Conservation (phyloP, 2,797 vertebrate genomes). For the Parauchenoglanis ngamensis region DNA sequence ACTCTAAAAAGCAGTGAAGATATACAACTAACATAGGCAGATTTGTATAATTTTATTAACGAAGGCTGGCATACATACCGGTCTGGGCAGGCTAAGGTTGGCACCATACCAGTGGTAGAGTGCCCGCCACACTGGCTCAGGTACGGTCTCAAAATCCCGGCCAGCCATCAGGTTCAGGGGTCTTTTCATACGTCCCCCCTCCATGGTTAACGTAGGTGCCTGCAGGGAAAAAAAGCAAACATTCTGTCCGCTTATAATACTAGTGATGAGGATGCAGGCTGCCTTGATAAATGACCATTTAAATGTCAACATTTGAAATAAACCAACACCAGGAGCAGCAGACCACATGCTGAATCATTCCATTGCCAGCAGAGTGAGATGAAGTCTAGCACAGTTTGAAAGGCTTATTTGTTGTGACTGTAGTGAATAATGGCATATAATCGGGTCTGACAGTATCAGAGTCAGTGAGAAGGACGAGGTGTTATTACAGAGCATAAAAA, state of each 20-base stretch:
- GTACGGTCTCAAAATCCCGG: slow-evolving; percentile 90
- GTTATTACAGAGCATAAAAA: slow-evolving; percentile 37
- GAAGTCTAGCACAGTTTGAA: slow-evolving; percentile 11
- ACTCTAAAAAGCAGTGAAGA: background rate
- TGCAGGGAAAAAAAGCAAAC: slow-evolving; percentile 59
- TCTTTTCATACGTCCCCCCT: slow-evolving; percentile 90
- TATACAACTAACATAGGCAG: background rate
- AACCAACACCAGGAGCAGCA: background rate
- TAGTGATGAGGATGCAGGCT: background rate
- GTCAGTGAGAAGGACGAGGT: slow-evolving; percentile 32
- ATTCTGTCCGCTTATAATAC: background rate
- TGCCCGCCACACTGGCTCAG: slow-evolving; percentile 96
- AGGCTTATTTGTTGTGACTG: slow-evolving; percentile 29
- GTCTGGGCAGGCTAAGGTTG: slow-evolving; percentile 93
- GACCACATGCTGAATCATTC: slow-evolving; percentile 22
- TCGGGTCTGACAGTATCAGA: slow-evolving; percentile 11
- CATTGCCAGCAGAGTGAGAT: background rate
- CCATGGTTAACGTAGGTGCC: slow-evolving; percentile 94
- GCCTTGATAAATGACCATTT: background rate
- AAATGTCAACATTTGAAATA: slow-evolving; percentile 4
- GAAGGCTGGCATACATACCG: slow-evolving; percentile 78
- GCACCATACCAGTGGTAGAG: slow-evolving; percentile 99
- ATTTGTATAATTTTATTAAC: background rate
- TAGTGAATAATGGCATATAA: slow-evolving; percentile 30
- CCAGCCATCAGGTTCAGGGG: slow-evolving; percentile 79